Evolutionary conservation across 2,797 vertebrate species (phyloP).

Genomic region (Fringilla coelebs): DNA sequence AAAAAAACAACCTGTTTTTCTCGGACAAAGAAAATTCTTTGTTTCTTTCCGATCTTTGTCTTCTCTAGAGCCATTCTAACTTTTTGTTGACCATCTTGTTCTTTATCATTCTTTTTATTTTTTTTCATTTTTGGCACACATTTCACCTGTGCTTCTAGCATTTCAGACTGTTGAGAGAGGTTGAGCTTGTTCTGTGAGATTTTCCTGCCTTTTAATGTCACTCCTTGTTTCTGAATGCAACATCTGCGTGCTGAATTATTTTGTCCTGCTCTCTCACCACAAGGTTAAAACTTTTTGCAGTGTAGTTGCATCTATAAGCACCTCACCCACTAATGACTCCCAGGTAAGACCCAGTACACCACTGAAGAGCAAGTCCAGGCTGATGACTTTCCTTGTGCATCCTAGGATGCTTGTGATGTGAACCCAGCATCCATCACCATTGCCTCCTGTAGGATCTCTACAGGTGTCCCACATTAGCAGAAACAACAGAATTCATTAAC

Average conservation of each 20-base stretch:
- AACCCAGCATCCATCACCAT: background rate
- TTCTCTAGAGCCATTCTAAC: background rate
- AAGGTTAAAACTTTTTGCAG: background rate
- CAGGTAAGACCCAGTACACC: background rate
- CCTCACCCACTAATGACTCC: background rate
- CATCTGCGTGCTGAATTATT: background rate
- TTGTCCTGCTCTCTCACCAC: background rate
- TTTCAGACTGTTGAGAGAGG: background rate
- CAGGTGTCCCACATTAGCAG: background rate
- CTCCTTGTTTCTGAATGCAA: background rate
- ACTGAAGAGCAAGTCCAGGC: background rate
- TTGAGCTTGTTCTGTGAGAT: background rate
- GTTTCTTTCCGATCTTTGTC: background rate
- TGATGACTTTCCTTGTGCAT: background rate
- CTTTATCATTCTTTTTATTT: background rate
- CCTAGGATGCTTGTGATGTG: background rate
- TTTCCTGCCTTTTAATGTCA: background rate
- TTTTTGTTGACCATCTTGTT: background rate
- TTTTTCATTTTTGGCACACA: background rate
- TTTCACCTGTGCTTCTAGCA: background rate
- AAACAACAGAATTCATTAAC: background rate
- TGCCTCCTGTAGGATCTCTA: background rate
- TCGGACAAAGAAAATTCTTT: background rate
- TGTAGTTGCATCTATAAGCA: background rate
- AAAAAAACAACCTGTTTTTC: background rate